Evolutionary conservation across 2,113 vertebrate genomes (phyloP).

Genomic region (Muntiacus reevesi): DNA sequence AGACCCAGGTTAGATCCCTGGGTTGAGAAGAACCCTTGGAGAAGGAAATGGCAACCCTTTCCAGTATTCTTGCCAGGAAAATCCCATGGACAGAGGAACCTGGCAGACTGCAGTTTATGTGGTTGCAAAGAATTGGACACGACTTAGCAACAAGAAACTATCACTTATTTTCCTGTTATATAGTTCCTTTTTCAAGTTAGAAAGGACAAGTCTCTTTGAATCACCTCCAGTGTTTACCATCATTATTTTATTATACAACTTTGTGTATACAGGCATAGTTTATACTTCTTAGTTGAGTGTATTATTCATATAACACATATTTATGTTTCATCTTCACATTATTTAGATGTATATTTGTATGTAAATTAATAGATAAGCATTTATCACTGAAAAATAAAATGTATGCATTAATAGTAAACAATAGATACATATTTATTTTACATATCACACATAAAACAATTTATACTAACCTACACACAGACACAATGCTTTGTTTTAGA

Average conservation of each 20-base stretch:
- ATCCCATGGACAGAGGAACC: background rate
- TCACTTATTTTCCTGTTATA: background rate
- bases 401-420: background rate
- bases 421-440: background rate
- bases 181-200: background rate
- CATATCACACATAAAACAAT: background rate
- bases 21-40: background rate
- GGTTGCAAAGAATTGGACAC: background rate
- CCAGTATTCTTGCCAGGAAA: background rate
- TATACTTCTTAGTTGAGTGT: background rate
- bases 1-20: background rate
- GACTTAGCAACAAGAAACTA: background rate
- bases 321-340: background rate
- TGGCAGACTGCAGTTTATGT: background rate
- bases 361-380: background rate
- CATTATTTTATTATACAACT: background rate
- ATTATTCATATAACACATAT: background rate
- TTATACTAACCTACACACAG: background rate
- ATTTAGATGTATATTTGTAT: background rate
- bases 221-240: background rate
- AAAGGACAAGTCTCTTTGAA: background rate
- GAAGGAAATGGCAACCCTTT: background rate
- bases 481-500: background rate
- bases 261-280: background rate
- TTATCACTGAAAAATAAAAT: background rate